Conservation (phyloP, 2,113 vertebrate genomes). For the Struthidea cinerea region DNA sequence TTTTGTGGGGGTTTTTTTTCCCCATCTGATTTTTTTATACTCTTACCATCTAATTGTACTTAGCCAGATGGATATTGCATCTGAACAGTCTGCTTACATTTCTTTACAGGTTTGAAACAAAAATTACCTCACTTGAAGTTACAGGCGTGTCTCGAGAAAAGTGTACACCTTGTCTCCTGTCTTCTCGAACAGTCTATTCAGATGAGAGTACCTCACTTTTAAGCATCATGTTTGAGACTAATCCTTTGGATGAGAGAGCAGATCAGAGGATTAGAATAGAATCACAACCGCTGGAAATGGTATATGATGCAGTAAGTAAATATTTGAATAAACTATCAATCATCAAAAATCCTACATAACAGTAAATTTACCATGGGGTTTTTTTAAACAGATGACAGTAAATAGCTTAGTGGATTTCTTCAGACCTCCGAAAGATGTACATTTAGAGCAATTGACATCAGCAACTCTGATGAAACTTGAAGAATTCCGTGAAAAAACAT, state of each 20-base stretch:
- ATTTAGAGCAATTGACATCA: constrained; percentile 89
- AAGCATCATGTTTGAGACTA: constrained; percentile 90
- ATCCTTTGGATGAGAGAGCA: constrained; percentile 85
- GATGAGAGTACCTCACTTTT: constrained; percentile 78
- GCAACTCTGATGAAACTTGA: constrained; percentile 95
- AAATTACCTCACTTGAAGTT: constrained; percentile 86
- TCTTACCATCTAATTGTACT: not conserved
- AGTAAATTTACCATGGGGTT: not conserved
- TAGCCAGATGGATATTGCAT: not conserved
- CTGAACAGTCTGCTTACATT: not conserved
- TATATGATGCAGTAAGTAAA: constrained; percentile 92
- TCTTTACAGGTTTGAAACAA: constrained; percentile 79
- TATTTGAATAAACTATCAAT: not conserved
- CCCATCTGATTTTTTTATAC: not conserved
- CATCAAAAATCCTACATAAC: not conserved
- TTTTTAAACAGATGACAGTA: constrained; percentile 82
- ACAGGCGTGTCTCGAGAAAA: constrained; percentile 76
- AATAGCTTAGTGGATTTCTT: constrained; percentile 91
- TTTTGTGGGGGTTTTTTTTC: not conserved
- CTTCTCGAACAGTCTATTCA: constrained; percentile 77
- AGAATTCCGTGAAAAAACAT: constrained; percentile 93
- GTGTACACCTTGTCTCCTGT: constrained; percentile 80
- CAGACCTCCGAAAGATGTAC: constrained; percentile 87
- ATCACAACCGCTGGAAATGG: constrained; percentile 91
- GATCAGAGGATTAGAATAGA: constrained; percentile 87